Percentiles rank a stretch among this genome's conserved stretches.
phyloP scores from a whole-genome alignment of 2,888 invertebrate genomes.

The Drosophila borborema region DNA sequence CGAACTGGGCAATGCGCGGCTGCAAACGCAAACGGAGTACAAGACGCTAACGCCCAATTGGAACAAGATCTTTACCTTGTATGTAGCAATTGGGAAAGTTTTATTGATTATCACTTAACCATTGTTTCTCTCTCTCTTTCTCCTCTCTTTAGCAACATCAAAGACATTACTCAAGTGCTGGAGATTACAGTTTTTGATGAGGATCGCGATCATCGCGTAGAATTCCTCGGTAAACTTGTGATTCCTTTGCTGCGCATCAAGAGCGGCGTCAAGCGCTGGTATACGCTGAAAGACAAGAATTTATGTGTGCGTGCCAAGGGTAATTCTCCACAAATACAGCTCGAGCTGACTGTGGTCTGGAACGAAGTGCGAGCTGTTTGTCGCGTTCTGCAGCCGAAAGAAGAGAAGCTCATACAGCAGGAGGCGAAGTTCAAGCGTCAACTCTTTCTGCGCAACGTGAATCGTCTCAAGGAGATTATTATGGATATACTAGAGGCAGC shows the following conservation, averaged over 20 bases:
- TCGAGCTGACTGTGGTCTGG: constrained; percentile 97
- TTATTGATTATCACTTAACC: neutral
- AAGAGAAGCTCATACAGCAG: constrained; percentile 97
- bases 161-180: constrained; percentile 97
- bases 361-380: constrained; percentile 96
- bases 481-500: constrained; percentile 95
- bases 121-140: constrained; percentile 44
- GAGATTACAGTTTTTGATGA: constrained; percentile 99
- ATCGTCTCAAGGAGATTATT: constrained; percentile 95
- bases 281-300: constrained; percentile 97
- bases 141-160: constrained; percentile 89
- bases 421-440: constrained; percentile 98
- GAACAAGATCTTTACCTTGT: constrained; percentile 99
- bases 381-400: constrained; percentile 96
- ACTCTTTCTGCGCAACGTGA: constrained; percentile 96
- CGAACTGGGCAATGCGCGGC: constrained; percentile 96
- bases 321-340: constrained; percentile 89
- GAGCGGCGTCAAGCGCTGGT: constrained; percentile 97
- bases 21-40: constrained; percentile 99
- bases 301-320: constrained; percentile 96
- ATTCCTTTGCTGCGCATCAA: constrained; percentile 94
- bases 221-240: constrained; percentile 96
- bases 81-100: constrained; percentile 85
- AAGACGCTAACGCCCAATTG: constrained; percentile 98
- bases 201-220: constrained; percentile 98